Base-by-base conservation (phyloP, 2,888 invertebrate genomes). In the Pemphredon lugubris region DNA sequence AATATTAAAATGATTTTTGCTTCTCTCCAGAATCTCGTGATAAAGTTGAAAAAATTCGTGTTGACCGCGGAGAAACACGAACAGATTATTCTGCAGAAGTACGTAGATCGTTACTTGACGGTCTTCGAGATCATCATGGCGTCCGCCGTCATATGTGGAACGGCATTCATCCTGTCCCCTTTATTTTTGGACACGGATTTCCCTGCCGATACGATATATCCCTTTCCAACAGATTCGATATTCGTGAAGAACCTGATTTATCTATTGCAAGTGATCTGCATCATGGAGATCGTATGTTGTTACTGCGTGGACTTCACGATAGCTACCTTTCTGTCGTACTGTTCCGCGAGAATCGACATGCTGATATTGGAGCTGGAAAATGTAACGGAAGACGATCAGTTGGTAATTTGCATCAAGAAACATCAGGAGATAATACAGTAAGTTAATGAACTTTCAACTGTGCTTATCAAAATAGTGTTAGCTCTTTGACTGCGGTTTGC, bases 21-120 rank as follows among this genome's bases (percentile, higher is more conserved):
- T 5, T 40, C 16, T 16, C 21, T 9, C 14, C 64, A 78, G 78
- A 60, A 53, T 42, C 55, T 78, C 11, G 57, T 73, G 7, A 48
- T 58, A 9, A 39, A 75, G 14, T 68, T 75, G 50, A 73, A 77
- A 11, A 48, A 21, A 39, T 77, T 75, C 50, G 30, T 75, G 0
- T 18, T 39, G 7, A 44, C 16, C 20, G 71, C 71, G 0, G 59
- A 23, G 2, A 0, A 34, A 40, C 18, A 11, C 16, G 73, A 81
- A 14, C 34, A 42, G 11, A 3, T n/a, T 2, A 20, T 77, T 6
- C 45, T 82, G 2, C 71, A 2, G 82, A 84, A 37, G 75, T 82
- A 5, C 83, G 81, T 83, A 86, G 85, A 76, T 86, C 86, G 20
- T 86, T 86, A 77, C 47, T 79, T 0, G 47, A 71, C 3, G 7